Base-by-base conservation (phyloP, 2,888 invertebrate species). In the Lithophane leautieri region DNA sequence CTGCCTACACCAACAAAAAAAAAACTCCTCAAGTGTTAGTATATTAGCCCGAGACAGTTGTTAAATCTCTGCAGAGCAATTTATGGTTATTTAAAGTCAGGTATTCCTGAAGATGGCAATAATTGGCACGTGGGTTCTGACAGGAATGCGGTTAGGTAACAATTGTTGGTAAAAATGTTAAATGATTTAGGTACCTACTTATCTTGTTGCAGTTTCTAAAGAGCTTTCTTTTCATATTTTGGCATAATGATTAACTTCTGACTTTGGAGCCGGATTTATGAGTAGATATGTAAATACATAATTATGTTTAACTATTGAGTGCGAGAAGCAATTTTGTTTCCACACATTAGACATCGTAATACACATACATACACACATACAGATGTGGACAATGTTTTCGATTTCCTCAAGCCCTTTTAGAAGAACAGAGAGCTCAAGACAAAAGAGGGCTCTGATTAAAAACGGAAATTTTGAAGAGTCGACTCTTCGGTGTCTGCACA, bases 1-100 rank as follows among this genome's bases (percentile, higher is more conserved):
- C 94, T 94, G 94, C 90, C 76, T 78, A 63, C 28, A 69, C 11
- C 74, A 68, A 62, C 62, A 81, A 82, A 85, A 85, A 85, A 73
- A 4, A 61, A 76, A 73, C 67, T 58, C 54, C 19, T 56, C 61
- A 73, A 81, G 81, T 73, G 58, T 73, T 65, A 47, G 67, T 78
- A 68, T 61, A 83, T 75, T 83, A 70, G 70, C 52, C 22, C n/a
- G 47, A 76, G 68, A 66, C 62, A 66, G 60, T 77, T 73, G 56
- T 72, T 70, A 79, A 83, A 84, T 84, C 84, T 62, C 54, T 62
- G 70, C 70, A 61, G 14, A n/a, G n/a, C 47, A 67, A 60, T 56
- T 70, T 54, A 63, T 34, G 52, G 34, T 22, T 40, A 44, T 34
- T 74, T 60, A 60, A 42, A 60, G 28, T 58, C 44, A 58, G 25